These are phyloP conservation scores for Mimumesa dahlbomi DNA, from an alignment of 2,888 invertebrate genomes.

Conservation along the genomic window DNA sequence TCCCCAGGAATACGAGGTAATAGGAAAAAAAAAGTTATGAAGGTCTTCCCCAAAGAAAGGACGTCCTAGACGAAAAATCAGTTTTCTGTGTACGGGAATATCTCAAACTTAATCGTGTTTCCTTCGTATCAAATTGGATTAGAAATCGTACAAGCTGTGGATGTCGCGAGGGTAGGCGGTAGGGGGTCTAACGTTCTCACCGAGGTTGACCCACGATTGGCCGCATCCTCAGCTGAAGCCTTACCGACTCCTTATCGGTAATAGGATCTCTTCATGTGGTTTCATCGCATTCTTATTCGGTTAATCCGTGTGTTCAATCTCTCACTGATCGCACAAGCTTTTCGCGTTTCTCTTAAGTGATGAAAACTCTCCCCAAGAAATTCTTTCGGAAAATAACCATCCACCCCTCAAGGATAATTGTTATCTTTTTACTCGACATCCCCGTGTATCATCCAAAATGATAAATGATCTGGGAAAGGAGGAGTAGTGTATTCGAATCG, in stretches of 20 bases:
- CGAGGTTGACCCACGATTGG: slow-evolving; percentile 79
- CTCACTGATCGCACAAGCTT: slow-evolving; percentile 20
- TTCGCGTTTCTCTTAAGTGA: too few species aligned
- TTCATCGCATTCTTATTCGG: slow-evolving; percentile 79
- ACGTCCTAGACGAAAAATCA: slow-evolving; percentile 11
- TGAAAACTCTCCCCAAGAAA: slow-evolving; percentile 3
- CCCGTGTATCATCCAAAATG: too few species aligned
- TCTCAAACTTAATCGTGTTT: slow-evolving; percentile 77
- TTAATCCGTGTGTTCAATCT: slow-evolving; percentile 69
- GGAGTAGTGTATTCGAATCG: too few species aligned
- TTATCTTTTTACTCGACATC: too few species aligned
- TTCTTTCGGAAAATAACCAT: too few species aligned
- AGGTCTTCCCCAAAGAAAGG: not conserved
- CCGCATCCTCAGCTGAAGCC: slow-evolving; percentile 79
- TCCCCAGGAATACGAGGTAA: too few species aligned
- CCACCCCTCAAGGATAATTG: too few species aligned
- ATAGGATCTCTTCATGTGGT: slow-evolving; percentile 80
- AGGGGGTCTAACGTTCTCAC: slow-evolving; percentile 65
- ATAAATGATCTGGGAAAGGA: too few species aligned
- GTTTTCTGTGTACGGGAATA: slow-evolving; percentile 58
- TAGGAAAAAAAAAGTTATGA: too few species aligned
- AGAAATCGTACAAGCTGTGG: slow-evolving; percentile 80
- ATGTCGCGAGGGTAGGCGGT: slow-evolving; percentile 63
- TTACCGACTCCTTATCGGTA: slow-evolving; percentile 79
- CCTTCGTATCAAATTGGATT: slow-evolving; percentile 78